Evolutionary conservation across 2,797 vertebrate species (phyloP), one percentile per base, ranked within the genome.

Genomic region (Takifugu rubripes): DNA sequence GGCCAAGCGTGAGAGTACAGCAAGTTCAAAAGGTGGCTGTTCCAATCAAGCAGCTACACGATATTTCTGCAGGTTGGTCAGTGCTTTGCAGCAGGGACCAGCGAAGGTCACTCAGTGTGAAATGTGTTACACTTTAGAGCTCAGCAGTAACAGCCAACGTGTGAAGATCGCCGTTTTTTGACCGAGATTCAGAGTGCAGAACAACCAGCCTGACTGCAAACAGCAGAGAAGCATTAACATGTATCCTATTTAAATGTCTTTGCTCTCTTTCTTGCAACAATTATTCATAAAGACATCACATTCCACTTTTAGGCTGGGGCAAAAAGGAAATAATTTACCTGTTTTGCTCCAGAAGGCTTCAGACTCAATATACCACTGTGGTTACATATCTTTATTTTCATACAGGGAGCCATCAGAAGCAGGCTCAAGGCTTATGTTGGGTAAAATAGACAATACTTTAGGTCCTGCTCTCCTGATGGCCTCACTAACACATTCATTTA

Each of bases 351-450:
- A 54, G 48, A 61, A 60, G 59, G 56, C 52, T 53, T 52, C 53
- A 61, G 52, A 79, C 53, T 76, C 62, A 72, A 76, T 75, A 71
- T 53, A 59, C 29, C 52, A 61, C 33, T 24, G 33, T 26, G 58
- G 56, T 64, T 58, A 59, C 56, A 56, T 74, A 58, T 59, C 54
- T 72, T 52, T 52, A 66, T 66, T 72, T 74, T 72, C 61, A 66
- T 58, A 53, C 24, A 45, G 49, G 61, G 65, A 77, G 53, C 57
- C 64, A 56, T 74, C 64, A 71, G 44, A 63, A 42, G 47, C 0
- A 45, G 49, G 55, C 55, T 25, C 50, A 56, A 36, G 57, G 66
- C 65, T 43, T 26, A 64, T 45, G 6, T 72, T 78, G 52, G 67
- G 56, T 54, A 42, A 63, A 78, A 78, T 67, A 54, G 49, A 67